Conservation (phyloP, 53 echinoderm and acorn worm species). For the Echinarachnius parma region DNA sequence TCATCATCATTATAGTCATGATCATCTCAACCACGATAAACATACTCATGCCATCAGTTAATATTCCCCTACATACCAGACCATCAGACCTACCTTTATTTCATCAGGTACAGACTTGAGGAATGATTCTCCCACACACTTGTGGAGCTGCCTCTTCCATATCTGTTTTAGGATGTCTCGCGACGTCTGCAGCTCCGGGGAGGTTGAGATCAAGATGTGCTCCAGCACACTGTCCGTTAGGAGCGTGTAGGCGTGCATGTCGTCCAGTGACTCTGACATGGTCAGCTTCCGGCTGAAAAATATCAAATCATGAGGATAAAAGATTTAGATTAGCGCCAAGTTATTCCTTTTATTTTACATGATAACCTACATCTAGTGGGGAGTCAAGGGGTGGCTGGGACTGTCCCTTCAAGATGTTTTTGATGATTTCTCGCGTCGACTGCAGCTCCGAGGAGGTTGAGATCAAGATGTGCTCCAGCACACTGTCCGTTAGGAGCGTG, state of each 20-base stretch:
- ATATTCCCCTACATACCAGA: too few species aligned
- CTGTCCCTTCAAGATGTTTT: slow-evolving; percentile 45
- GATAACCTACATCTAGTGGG: too few species aligned
- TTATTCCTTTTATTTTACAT: too few species aligned
- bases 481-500: slow-evolving; percentile 58
- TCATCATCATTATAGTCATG: not conserved
- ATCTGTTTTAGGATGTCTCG: slow-evolving; percentile 49
- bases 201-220: slow-evolving; percentile 42
- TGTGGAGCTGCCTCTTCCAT: slow-evolving; percentile 52
- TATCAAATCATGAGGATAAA: not conserved
- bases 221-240: slow-evolving; percentile 59
- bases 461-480: slow-evolving; percentile 46
- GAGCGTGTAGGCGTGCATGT: slow-evolving; percentile 68
- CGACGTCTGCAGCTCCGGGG: slow-evolving; percentile 38
- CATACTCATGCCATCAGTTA: too few species aligned
- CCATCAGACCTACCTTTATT: too few species aligned
- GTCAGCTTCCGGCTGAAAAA: slow-evolving; percentile 40
- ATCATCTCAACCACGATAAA: too few species aligned
- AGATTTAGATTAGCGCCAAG: too few species aligned
- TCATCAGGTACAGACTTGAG: too few species aligned
- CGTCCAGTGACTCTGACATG: slow-evolving; percentile 59
- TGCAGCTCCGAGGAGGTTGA: slow-evolving; percentile 37
- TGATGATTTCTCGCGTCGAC: slow-evolving; percentile 41
- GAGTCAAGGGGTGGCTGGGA: too few species aligned
- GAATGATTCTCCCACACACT: slow-evolving; percentile 49